Base-by-base conservation (phyloP, 2,113 vertebrate species). In the Pterophyllum scalare region DNA sequence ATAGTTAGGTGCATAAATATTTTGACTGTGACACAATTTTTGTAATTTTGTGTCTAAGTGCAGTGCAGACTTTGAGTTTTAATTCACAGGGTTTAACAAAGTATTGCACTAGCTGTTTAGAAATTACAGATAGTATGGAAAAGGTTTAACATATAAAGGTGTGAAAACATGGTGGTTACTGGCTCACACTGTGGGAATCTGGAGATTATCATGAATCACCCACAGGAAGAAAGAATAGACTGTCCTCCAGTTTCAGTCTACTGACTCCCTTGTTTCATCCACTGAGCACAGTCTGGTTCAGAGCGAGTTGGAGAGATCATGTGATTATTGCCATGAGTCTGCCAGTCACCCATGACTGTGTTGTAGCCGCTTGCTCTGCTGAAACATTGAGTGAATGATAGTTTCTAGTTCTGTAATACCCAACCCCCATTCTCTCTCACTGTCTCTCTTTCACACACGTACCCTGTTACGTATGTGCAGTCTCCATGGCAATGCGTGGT, bases 401-500 rank as follows among this genome's bases (percentile, higher is more conserved):
- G 33, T 81, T 84, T 89, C 79, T 78, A 77, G 12, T 75, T 88
- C 60, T 79, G 26, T 79, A 81, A 83, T 74, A 83, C 86, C 86
- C 87, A 89, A 88, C 90, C 94, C 90, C 92, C 91, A 85, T 89
- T 75, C 62, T 40, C 26, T 56, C 80, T 52, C 79, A 49, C 46
- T 72, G 24, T 81, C 77, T 75, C 65, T 52, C 49, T 62, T 75
- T 54, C 78, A 57, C 59, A 59, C 65, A 92, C 88, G 85, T 89
- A 79, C 81, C 78, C 84, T 83, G 80, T 89, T 93, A 83, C 87
- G 88, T 92, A 92, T 92, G 89, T 91, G 84, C 92, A 82, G 95
- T 96, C 94, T 90, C 95, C 95, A 96, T 96, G 94, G 94, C 82
- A 96, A 96, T 94, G 72, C 56, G 43, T 90, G 90, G 91, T 85